A percentile compares a stretch with the other conserved stretches of the same genome.
Evolutionary conservation across 1,140 invertebrate species (phyloP).

Genomic region (Octopus bimaculoides): DNA sequence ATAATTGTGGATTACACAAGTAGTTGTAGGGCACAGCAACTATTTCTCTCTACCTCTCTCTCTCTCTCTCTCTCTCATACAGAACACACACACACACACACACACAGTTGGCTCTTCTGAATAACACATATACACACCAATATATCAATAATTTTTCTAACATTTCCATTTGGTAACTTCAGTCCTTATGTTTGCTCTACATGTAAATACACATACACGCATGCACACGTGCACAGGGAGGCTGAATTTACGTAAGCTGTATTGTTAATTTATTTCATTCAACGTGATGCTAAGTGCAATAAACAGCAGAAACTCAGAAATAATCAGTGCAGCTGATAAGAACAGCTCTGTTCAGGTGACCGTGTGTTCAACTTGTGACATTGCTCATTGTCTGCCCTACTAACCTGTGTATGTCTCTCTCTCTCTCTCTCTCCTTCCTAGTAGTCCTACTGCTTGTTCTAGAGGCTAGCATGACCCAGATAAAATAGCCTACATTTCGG

Average conservation of each 20-base stretch:
- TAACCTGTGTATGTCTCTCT: neutral
- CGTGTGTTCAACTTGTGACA: neutral
- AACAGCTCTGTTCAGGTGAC: neutral
- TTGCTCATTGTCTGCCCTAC: slow-evolving; percentile 1
- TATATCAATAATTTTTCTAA: too few relatives aligned
- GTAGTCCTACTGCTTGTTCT: neutral
- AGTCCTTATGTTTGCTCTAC: neutral
- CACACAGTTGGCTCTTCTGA: too few relatives aligned
- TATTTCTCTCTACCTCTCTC: too few relatives aligned
- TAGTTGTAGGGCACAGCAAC: too few relatives aligned
- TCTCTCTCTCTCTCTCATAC: too few relatives aligned
- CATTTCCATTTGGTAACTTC: too few relatives aligned
- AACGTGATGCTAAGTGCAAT: neutral
- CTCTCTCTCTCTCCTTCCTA: neutral
- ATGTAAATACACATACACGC: neutral
- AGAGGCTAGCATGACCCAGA: slow-evolving; percentile 7
- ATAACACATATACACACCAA: too few relatives aligned
- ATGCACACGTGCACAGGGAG: neutral
- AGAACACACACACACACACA: too few relatives aligned
- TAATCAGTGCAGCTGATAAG: neutral
- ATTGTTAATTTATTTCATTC: neutral
- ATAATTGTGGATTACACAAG: too few relatives aligned
- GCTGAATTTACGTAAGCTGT: neutral
- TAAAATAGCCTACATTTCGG: slow-evolving; percentile 10
- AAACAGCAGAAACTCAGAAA: neutral